phyloP scores from a whole-genome alignment of 2,888 invertebrate species.

The Syrista parreyssii region DNA sequence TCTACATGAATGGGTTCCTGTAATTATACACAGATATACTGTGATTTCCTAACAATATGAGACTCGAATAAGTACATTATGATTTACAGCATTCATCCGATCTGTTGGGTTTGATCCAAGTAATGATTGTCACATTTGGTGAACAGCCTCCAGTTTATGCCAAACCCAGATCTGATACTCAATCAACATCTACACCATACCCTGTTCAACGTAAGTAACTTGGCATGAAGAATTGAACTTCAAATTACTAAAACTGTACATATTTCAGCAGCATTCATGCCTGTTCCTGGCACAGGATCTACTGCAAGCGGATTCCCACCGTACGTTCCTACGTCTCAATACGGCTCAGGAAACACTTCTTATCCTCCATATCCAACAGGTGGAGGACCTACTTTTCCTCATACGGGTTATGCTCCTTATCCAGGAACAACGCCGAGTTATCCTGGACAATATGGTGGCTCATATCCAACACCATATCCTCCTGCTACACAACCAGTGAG shows the following conservation, averaged over 20 bases:
- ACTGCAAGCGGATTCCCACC: constrained; percentile 40
- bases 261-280: constrained; percentile 63
- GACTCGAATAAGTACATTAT: background rate
- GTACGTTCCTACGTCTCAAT: constrained; percentile 45
- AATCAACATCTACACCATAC: constrained; percentile 67
- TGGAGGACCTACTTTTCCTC: constrained; percentile 47
- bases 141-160: constrained; percentile 95
- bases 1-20: constrained; percentile 92
- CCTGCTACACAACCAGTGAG: constrained; percentile 53
- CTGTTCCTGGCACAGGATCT: constrained; percentile 51
- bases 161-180: constrained; percentile 71
- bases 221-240: background rate
- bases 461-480: constrained; percentile 57
- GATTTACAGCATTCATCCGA: constrained; percentile 77
- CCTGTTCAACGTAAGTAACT: constrained; percentile 67
- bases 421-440: constrained; percentile 69
- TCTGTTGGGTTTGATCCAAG: constrained; percentile 87
- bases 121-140: constrained; percentile 92
- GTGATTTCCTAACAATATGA: background rate
- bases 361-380: constrained; percentile 58
- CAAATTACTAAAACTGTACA: background rate
- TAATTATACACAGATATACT: constrained; percentile 60
- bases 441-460: constrained; percentile 66
- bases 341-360: constrained; percentile 33
- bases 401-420: constrained; percentile 69